Base-by-base conservation (phyloP, 2,797 vertebrate genomes). In the Epinephelus coioides region DNA sequence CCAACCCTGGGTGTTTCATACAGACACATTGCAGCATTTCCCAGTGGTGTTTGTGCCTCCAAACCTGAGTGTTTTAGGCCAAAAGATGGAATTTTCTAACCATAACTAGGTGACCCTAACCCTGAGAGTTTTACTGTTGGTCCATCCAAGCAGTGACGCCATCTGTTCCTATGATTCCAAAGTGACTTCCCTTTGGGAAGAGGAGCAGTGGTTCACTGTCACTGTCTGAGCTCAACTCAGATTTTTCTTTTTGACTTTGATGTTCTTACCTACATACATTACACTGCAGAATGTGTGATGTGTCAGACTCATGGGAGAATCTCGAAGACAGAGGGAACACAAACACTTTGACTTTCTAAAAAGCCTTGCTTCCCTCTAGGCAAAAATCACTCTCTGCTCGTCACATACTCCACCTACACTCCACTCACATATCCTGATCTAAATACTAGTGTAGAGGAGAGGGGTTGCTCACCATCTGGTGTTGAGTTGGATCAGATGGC, bases 401-500 rank as follows among this genome's bases (percentile, higher is more conserved):
- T 5, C 38, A 38, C 47, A 62, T 34, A 59, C 64, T 67, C 63
- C 21, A 19, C 44, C 47, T 49, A 17, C 56, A 13, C 70, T 54
- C 25, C 54, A 6, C 68, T 70, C 62, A 55, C 34, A 76, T 57
- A 60, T 61, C 55, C 68, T 79, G 62, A 57, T 78, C 57, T 62
- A 76, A 84, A 68, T 60, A 68, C 57, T 44, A 21, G 56, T 13
- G 30, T 14, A 10, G 21, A 75, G 50, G 47, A 64, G 68, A 68
- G 56, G 27, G 30, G 47, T 43, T 68, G 79, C 75, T 66, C 77
- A 40, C 83, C 83, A 89, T 86, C 83, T 90, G 86, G 27, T 73
- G 57, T 64, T 44, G 60, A 76, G 68, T 65, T 55, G 34, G 55
- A 80, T 87, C 83, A 85, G 76, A 80, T 86, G 80, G 82, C 75